phyloP scores from a whole-genome alignment of 2,797 vertebrate species.

The Emydoidea blandingii region DNA sequence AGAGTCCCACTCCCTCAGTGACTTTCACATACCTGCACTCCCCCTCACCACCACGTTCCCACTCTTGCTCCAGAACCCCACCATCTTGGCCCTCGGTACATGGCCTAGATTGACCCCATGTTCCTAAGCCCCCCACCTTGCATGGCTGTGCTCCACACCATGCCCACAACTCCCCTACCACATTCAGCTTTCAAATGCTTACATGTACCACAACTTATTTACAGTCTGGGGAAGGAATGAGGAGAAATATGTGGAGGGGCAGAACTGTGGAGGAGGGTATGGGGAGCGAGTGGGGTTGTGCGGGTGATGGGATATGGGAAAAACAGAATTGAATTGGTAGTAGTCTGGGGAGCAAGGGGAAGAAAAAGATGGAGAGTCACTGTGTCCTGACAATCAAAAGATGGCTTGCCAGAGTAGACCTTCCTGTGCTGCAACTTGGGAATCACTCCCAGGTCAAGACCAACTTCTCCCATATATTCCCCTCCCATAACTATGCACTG shows the following conservation, averaged over 20 bases:
- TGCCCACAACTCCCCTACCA: accelerated
- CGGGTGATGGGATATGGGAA: accelerated
- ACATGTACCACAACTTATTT: not conserved
- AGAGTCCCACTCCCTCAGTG: not conserved
- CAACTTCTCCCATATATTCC: not conserved
- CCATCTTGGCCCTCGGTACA: not conserved
- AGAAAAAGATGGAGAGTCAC: not conserved
- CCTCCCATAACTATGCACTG: not conserved
- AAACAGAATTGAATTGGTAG: not conserved
- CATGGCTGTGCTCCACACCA: accelerated
- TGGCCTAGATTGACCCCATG: not conserved
- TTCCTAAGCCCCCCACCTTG: not conserved
- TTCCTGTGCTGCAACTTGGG: not conserved
- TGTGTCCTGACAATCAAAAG: not conserved
- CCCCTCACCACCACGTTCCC: not conserved
- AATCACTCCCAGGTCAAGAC: not conserved
- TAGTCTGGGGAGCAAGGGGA: not conserved
- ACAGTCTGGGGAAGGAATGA: not conserved
- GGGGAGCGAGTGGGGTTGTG: accelerated
- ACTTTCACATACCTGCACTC: not conserved
- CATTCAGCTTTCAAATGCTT: not conserved
- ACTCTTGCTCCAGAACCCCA: not conserved
- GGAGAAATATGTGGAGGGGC: not conserved
- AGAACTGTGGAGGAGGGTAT: not conserved
- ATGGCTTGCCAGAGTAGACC: not conserved